These are phyloP conservation scores for Macaca mulatta DNA, from an alignment of 2,113 vertebrate species.

Conservation along the genomic window DNA sequence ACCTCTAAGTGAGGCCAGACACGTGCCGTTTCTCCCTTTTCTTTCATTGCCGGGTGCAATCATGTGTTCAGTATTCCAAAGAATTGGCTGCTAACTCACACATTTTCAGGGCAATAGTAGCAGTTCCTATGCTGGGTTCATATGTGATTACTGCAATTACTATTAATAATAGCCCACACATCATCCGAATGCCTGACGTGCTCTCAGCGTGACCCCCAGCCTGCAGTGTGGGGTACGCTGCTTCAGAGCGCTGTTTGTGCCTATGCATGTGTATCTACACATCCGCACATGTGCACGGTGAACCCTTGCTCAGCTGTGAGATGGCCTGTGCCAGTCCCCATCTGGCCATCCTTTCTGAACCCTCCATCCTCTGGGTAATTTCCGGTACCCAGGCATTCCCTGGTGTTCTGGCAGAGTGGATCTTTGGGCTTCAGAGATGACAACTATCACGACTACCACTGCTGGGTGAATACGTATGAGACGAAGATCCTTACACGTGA, in stretches of 20 bases:
- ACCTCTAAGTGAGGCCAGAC: background rate
- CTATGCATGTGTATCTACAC: too few relatives aligned
- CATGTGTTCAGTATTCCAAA: background rate
- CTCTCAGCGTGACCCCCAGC: background rate
- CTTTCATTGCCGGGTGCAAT: background rate
- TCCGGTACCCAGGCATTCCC: background rate
- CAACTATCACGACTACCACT: too few relatives aligned
- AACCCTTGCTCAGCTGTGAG: background rate
- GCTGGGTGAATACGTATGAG: background rate
- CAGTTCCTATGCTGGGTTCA: background rate
- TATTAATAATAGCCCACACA: background rate
- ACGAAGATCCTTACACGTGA: background rate
- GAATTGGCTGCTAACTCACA: background rate
- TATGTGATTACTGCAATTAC: background rate
- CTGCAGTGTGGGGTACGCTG: background rate
- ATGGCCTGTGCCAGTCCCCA: accelerated
- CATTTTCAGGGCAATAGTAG: background rate
- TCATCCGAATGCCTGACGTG: background rate
- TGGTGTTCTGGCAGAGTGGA: background rate
- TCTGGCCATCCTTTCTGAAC: background rate
- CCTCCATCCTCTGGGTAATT: background rate
- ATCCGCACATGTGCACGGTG: background rate
- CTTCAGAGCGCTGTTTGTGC: background rate
- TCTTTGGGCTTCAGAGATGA: background rate
- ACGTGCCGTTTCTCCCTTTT: background rate